phyloP scores from a whole-genome alignment of 2,888 invertebrate genomes.

The Ctenicera cuprea region DNA sequence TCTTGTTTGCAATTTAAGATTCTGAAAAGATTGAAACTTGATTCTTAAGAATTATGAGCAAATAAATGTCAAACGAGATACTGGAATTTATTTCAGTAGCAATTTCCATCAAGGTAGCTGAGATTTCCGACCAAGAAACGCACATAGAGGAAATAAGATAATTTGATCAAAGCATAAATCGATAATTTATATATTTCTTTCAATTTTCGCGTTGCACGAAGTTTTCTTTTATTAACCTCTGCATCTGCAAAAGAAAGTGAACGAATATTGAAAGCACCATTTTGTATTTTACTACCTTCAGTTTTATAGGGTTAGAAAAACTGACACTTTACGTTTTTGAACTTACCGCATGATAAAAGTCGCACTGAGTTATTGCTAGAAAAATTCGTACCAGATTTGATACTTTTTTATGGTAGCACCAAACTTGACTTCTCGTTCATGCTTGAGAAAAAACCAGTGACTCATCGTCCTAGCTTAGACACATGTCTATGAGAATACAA shows the following conservation, averaged over 20 bases:
- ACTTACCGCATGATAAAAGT: not conserved
- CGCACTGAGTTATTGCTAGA: not conserved
- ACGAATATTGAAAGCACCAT: not conserved
- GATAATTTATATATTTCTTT: slow-evolving; percentile 48
- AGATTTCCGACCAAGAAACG: slow-evolving; percentile 51
- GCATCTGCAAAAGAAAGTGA: slow-evolving; percentile 11
- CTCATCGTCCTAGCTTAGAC: no score
- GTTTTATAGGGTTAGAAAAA: slow-evolving; percentile 2
- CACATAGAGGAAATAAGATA: slow-evolving; percentile 49
- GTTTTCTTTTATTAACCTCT: slow-evolving; percentile 20
- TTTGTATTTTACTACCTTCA: slow-evolving; percentile 14
- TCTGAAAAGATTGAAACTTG: slow-evolving; percentile 43
- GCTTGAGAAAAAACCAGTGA: no score
- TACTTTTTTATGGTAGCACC: not conserved
- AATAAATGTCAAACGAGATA: slow-evolving; percentile 52
- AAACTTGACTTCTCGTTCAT: no score
- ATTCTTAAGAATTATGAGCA: slow-evolving; percentile 48
- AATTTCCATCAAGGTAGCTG: slow-evolving; percentile 48
- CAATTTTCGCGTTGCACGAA: slow-evolving; percentile 43
- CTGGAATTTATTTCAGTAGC: slow-evolving; percentile 50
- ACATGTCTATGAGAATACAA: no score
- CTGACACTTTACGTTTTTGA: not conserved
- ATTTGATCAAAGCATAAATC: slow-evolving; percentile 51
- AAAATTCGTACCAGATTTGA: not conserved
- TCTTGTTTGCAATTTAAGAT: slow-evolving; percentile 8